Conservation (phyloP, 2,888 invertebrate species). For the Spilosoma lubricipeda region DNA sequence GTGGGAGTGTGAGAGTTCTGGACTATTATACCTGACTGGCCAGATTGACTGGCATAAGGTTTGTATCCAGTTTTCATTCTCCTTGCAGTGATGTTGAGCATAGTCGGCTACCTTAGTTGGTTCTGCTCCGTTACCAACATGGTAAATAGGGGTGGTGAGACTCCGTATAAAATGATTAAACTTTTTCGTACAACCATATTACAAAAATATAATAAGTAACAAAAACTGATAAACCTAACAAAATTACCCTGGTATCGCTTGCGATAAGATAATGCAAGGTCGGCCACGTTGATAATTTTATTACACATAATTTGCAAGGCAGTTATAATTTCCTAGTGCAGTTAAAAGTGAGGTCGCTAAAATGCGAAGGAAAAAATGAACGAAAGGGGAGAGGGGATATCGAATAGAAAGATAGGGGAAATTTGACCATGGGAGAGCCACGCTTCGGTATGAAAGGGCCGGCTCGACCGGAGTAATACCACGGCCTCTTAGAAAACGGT, state of each 20-base stretch:
- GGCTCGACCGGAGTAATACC: too few species aligned
- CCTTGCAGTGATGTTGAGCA: not conserved
- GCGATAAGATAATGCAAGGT: slow-evolving; percentile 36
- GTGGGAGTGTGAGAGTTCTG: not conserved
- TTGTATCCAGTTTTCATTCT: not conserved
- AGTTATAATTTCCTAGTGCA: slow-evolving; percentile 1
- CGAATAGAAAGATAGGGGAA: too few species aligned
- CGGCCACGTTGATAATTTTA: slow-evolving; percentile 23
- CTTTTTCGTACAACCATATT: too few species aligned
- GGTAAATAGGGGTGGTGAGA: too few species aligned
- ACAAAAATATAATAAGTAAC: slow-evolving; percentile 29
- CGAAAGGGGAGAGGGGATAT: not conserved
- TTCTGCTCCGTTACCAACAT: too few species aligned
- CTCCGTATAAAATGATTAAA: not conserved
- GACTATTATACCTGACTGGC: not conserved
- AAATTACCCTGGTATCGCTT: slow-evolving; percentile 21
- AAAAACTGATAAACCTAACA: slow-evolving; percentile 30
- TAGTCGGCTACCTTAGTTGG: too few species aligned
- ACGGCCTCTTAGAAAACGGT: too few species aligned
- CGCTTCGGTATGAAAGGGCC: too few species aligned
- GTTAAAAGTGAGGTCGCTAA: not conserved
- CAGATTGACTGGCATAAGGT: too few species aligned
- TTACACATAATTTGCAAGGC: not conserved
- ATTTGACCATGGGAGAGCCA: too few species aligned
- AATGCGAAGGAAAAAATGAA: not conserved